Conservation (phyloP, 2,113 vertebrate genomes). For the Gymnocephalus cernua region DNA sequence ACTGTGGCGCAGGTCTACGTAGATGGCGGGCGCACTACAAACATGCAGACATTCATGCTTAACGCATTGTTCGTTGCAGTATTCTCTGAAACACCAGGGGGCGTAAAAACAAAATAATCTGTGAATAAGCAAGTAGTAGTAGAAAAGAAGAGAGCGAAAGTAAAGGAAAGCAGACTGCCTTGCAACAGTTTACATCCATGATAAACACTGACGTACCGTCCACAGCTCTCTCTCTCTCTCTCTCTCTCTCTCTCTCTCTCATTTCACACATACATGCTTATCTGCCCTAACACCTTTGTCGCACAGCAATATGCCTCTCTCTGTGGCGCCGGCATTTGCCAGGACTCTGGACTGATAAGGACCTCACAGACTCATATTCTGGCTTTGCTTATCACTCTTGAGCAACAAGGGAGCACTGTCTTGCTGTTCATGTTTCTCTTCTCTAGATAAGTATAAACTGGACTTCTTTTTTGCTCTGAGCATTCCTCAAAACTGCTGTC, state of each 20-base stretch:
- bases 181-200: too few species aligned
- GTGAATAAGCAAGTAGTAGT: too few species aligned
- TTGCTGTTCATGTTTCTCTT: conserved; percentile 55
- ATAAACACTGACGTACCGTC: too few species aligned
- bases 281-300: conserved; percentile 74
- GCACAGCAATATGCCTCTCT: conserved; percentile 67
- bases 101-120: too few species aligned
- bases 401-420: conserved; percentile 70
- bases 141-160: too few species aligned
- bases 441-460: conserved; percentile 62
- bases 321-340: conserved; percentile 49
- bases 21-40: too few species aligned
- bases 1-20: too few species aligned
- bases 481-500: conserved; percentile 21
- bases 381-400: conserved; percentile 74
- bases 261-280: conserved; percentile 72
- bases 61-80: too few species aligned
- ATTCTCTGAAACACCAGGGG: too few species aligned
- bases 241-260: conserved; percentile 13
- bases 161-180: too few species aligned
- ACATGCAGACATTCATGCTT: too few species aligned
- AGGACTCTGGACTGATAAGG: conserved; percentile 72
- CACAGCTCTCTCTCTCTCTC: too few species aligned
- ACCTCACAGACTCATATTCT: conserved; percentile 58
- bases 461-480: conserved; percentile 25